Conservation (phyloP, 2,888 invertebrate genomes). For the Villa cingulata region DNA sequence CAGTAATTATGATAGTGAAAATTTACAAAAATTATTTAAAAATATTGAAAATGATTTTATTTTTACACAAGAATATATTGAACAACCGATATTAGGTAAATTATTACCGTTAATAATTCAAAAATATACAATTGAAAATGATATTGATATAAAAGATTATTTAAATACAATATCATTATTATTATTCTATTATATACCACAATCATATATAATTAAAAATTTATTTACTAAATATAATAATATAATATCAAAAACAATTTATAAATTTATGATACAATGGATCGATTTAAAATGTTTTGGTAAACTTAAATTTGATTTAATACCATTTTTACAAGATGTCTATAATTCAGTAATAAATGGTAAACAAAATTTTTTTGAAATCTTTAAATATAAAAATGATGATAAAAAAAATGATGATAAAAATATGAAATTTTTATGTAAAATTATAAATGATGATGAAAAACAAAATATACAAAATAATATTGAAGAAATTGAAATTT, state of each 20-base stretch:
- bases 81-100: constrained; percentile 29
- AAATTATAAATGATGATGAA: background rate
- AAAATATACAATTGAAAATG: constrained; percentile 21
- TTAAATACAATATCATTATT: constrained; percentile 31
- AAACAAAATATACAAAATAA: too few species aligned
- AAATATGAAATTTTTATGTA: too few species aligned
- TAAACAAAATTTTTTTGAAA: constrained; percentile 13
- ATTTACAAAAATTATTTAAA: constrained; percentile 28
- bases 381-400: constrained; percentile 16
- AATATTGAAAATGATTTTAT: constrained; percentile 33
- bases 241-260: background rate
- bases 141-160: constrained; percentile 30
- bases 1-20: constrained; percentile 6
- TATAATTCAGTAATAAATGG: constrained; percentile 17
- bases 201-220: constrained; percentile 20
- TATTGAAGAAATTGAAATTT: constrained; percentile 19
- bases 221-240: constrained; percentile 17
- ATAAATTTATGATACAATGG: constrained; percentile 22
- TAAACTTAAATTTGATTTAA: constrained; percentile 6
- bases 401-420: constrained; percentile 5
- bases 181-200: constrained; percentile 28
- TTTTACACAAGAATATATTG: constrained; percentile 28
- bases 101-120: constrained; percentile 30
- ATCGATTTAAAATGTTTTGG: constrained; percentile 11
- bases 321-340: constrained; percentile 20